Evolutionary conservation across 1,140 invertebrate species (phyloP), one percentile per base, ranked within the genome.

Genomic region (Diorhabda sublineata): DNA sequence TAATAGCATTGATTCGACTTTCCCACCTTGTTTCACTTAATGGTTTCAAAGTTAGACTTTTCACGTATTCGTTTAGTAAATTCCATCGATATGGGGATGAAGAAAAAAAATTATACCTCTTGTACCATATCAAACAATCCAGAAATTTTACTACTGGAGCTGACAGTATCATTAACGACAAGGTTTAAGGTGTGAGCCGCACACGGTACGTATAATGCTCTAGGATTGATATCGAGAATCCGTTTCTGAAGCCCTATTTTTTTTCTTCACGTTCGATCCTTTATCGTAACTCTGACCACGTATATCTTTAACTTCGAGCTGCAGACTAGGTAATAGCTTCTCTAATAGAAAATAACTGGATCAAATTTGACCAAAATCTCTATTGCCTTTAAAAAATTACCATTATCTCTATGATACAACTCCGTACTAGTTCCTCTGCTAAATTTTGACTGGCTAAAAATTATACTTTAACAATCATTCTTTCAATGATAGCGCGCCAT

Each of bases 331-430:
- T 11, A 11, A 11, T 11, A 11, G 8, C 5, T 6, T 1, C 8
- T 52, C 45, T 9, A 52, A 52, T 5, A 47, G 5, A 47, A 47
- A 47, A 66, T 66, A 45, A 66, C 57, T 45, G 64, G n/a, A 45
- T 66, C 64, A 59, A 66, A 66, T 41, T 45, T 57, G 58, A 57
- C 65, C 43, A 71, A 63, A 66, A 71, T 67, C 45, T 71, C 66
- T 9, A 71, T 47, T 26, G 44, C 60, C 60, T 71, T 71, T 47
- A 65, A 45, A 71, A 71, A 67, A 52, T 52, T 52, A 52, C 45
- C 45, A 52, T 2, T 6, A 52, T 52, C 45, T 52, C 1, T 52
- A 52, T 52, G 8, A 52, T 52, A 52, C 45, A 52, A 52, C 45
- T 52, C 8, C 8, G 45, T 52, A 52, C 45, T 52, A 52, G 45